A percentile compares a stretch with the other conserved stretches of the same genome.
phyloP scores from a whole-genome alignment of 2,888 invertebrate species.

The Adela reaumurella region DNA sequence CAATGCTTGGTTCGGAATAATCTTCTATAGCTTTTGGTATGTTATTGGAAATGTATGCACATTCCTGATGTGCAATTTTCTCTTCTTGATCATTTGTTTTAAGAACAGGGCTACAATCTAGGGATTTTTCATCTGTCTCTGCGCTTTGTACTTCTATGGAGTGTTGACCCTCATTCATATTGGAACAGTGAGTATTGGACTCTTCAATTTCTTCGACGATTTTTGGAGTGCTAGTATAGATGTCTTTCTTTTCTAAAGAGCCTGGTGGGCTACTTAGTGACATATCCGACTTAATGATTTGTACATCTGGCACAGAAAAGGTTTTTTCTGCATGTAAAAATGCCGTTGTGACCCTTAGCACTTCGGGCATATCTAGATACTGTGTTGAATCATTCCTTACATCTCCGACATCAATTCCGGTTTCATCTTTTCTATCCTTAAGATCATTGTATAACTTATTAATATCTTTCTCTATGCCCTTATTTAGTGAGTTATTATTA shows the following conservation, averaged over 20 bases:
- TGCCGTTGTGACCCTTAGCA: slow-evolving; percentile 25
- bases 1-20: too few relatives aligned
- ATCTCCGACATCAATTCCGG: slow-evolving; percentile 13
- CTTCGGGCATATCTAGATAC: slow-evolving; percentile 41
- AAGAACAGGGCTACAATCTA: too few relatives aligned
- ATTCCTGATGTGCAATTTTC: too few relatives aligned
- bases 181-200: too few relatives aligned
- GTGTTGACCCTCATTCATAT: background rate
- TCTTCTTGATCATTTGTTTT: too few relatives aligned
- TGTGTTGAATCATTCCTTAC: slow-evolving; percentile 34
- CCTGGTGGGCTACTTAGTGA: background rate
- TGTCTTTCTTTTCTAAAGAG: background rate
- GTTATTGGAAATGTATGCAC: too few relatives aligned
- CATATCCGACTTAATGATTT: background rate
- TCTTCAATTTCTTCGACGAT: background rate
- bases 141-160: background rate
- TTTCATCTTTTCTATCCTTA: background rate
- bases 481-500: background rate
- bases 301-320: slow-evolving; percentile 16
- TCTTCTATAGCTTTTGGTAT: too few relatives aligned
- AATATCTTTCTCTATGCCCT: background rate
- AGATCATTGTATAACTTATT: background rate
- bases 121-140: too few relatives aligned
- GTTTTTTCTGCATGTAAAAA: slow-evolving; percentile 33
- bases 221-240: background rate